A percentile compares a stretch with the other conserved stretches of the same genome.
phyloP scores from a whole-genome alignment of 2,888 invertebrate species.

The Dimorphilus gyrociliatus region DNA sequence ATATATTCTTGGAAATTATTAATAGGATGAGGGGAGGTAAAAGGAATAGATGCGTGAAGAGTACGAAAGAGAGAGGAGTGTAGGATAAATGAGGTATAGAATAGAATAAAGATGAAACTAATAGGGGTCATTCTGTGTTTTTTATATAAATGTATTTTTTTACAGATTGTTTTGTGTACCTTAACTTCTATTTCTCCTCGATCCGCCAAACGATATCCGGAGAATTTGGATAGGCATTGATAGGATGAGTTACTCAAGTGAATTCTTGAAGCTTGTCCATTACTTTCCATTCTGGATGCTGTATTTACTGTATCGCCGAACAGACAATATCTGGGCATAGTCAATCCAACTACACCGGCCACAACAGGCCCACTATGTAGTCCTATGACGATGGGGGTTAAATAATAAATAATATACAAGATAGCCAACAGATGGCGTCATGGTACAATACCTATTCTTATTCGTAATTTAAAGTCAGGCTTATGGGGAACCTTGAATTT shows the following conservation, averaged over 20 bases:
- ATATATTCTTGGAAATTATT: too few species aligned
- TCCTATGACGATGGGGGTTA: constrained; percentile 9
- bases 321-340: constrained; percentile 18
- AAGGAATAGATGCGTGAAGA: too few species aligned
- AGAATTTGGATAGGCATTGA: constrained; percentile 10
- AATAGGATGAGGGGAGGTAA: too few species aligned
- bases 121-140: too few species aligned
- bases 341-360: constrained; percentile 19
- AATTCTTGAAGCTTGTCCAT: constrained; percentile 17
- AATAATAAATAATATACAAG: not conserved
- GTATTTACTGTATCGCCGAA: constrained; percentile 15
- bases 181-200: constrained; percentile 19
- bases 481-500: constrained; percentile 20
- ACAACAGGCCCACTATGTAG: constrained; percentile 19
- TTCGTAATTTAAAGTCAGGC: constrained; percentile 15
- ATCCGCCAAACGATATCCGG: constrained; percentile 13
- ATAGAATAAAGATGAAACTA: too few species aligned
- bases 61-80: too few species aligned
- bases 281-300: constrained; percentile 8
- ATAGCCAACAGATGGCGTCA: not conserved
- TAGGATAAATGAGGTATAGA: too few species aligned
- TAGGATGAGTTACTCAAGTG: constrained; percentile 17
- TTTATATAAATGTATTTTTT: too few species aligned
- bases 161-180: constrained; percentile 9
- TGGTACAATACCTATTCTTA: constrained; percentile 15